Evolutionary conservation across 2,888 invertebrate genomes (phyloP).

Genomic region (Drosophila anomelani): DNA sequence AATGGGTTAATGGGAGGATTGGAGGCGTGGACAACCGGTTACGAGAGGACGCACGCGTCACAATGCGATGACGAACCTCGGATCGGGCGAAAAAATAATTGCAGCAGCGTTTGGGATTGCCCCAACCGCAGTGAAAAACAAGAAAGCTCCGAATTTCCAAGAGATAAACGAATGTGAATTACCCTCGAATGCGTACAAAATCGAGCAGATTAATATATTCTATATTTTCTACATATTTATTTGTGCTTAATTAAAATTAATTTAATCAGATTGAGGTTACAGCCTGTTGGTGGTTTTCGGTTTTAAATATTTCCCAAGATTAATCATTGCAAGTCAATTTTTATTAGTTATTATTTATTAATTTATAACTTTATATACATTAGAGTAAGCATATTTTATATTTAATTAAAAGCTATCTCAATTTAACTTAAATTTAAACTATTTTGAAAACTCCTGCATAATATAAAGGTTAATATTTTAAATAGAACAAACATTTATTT

Average conservation of each 20-base stretch:
- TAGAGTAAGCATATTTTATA: no score
- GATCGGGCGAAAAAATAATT: conserved; percentile 33
- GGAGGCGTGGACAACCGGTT: conserved; percentile 56
- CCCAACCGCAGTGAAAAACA: conserved; percentile 57
- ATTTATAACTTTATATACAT: no score
- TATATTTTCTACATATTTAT: neutral
- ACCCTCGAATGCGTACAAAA: conserved; percentile 4
- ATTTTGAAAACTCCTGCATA: neutral
- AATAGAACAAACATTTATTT: neutral
- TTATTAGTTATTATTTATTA: no score
- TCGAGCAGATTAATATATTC: no score
- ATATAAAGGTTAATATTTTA: no score
- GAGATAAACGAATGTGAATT: conserved; percentile 1
- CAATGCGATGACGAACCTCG: conserved; percentile 55
- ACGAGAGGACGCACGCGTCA: conserved; percentile 49
- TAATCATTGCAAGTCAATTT: no score
- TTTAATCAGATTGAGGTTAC: neutral
- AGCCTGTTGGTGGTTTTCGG: no score
- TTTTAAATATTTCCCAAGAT: no score
- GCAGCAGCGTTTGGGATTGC: conserved; percentile 56
- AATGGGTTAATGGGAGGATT: conserved; percentile 2
- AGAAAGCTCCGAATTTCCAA: neutral
- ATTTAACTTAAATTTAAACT: neutral
- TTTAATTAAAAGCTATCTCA: neutral
- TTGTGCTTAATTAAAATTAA: neutral